Base-by-base conservation (phyloP, 2,113 vertebrate species). In the Paradoxurus hermaphroditus region DNA sequence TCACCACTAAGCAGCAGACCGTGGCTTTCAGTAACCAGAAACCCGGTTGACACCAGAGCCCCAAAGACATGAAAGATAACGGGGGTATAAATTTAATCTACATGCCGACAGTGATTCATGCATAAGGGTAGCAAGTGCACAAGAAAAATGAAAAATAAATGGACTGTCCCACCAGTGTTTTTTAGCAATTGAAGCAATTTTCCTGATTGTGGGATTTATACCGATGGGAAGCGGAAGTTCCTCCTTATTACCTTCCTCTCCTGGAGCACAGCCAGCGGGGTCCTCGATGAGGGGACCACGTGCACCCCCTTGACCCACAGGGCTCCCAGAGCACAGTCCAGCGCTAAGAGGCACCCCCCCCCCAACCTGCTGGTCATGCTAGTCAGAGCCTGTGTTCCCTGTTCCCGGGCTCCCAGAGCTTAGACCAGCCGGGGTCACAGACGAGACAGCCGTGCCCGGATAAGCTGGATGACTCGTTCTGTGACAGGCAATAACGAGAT, bases 111-210 rank as follows among this genome's bases (percentile, higher is more conserved):
- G 97, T 98, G 98, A 98, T 98, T 98, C 98, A 98, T 98, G 97
- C 41, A 10, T 5, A 18, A 67, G 86, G 95, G 97, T 87, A 94
- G 90, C 95, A 88, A 97, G 98, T 92, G 97, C 97, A 97, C 95
- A 70, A 97, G 97, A 98, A 97, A 97, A 98, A 98, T 98, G 97
- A 98, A 98, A 98, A 98, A 98, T 95, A 98, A 97, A 97, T 98
- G 98, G 95, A 98, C 97, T 97, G 96, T 83, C 77, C 88, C 95
- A 97, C 97, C 77, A 95, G 91, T 44, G 2, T 92, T 96, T 97
- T 97, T 95, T 86, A 98, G 97, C 97, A 89, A 97, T 95, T 95
- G 97, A 96, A 98, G 97, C 97, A 95, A 97, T 98, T 98, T 97
- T 96, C 98, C 95, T 97, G 97, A 98, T 97, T 98, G 96, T 97